Base-by-base conservation (phyloP, 2,888 invertebrate species). In the Thyatira batis region DNA sequence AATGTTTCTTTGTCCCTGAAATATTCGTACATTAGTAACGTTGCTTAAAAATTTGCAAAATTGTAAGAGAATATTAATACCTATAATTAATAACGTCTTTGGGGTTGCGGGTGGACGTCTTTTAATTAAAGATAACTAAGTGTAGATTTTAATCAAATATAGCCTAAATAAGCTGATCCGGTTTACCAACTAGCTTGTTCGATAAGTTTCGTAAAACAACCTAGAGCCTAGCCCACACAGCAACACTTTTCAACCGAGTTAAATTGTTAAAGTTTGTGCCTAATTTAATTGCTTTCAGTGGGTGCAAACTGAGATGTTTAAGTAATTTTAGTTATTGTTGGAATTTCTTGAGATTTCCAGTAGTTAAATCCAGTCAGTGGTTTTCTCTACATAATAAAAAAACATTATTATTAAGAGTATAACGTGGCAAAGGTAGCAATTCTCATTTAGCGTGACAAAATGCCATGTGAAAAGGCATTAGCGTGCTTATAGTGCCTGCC, bases 261-360 rank as follows among this genome's bases (percentile, higher is more conserved):
- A 17, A 39, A 39, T 0, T 11, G 33, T 33, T 33, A 8, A 6
- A 8, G 13, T 2, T 13, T 33, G 13, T 33, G 33, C 33, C 2
- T 39, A 39, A 39, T 39, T 39, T 39, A 39, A 39, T 39, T 39
- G 39, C 39, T 39, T 39, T 39, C 39, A 39, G 39, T 39, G 39
- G 39, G 13, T 39, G 39, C 39, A 39, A 39, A 39, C 39, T 39
- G 39, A 39, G 39, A 39, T 39, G 8, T 1, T 39, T n/a, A 17
- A 39, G 39, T 39, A 39, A 39, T 39, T 33, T 39, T 17, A 39
- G 13, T 39, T 8, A 39, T 5, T n/a, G 39, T 39, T 39, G 39
- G 13, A 33, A 6, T 8, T 0, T 17, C 1, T 39, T 17, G 5
- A 8, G 39, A 39, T 39, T 39, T 6, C 0, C 5, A 39, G 13